These are phyloP conservation scores for Ceratina australensis DNA, from an alignment of 1,140 invertebrate species.

Conservation along the genomic window DNA sequence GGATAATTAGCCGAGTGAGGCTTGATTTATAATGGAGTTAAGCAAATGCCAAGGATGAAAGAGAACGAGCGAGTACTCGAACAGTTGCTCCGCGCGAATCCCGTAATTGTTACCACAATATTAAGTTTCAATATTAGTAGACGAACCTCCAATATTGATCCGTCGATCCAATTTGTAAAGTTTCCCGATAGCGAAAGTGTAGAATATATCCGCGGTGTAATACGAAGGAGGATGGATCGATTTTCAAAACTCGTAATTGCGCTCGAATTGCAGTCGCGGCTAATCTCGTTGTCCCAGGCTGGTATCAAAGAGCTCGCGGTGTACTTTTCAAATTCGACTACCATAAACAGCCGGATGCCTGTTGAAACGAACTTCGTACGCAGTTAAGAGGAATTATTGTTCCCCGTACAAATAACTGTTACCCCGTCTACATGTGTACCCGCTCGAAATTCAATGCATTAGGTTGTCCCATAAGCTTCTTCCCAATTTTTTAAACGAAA, in stretches of 20 bases:
- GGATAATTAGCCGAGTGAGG: no score
- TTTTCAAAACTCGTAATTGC: not conserved
- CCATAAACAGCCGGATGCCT: slow-evolving; percentile 20
- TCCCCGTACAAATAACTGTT: not conserved
- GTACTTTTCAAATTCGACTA: slow-evolving; percentile 1
- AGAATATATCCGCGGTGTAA: not conserved
- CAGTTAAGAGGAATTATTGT: not conserved
- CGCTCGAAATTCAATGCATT: not conserved
- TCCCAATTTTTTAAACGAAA: no score
- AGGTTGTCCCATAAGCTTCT: no score
- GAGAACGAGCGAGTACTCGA: not conserved
- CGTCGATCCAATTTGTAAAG: no score
- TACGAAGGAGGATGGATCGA: not conserved
- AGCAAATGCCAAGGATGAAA: not conserved
- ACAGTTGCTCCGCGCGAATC: not conserved
- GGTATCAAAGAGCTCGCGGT: no score
- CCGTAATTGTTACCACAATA: not conserved
- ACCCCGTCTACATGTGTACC: no score
- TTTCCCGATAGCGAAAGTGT: not conserved
- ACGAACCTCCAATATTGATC: not conserved
- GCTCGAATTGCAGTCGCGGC: not conserved
- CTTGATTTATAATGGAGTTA: not conserved
- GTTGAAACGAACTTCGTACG: not conserved
- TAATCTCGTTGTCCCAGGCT: not conserved
- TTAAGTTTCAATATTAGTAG: not conserved